phyloP scores from a whole-genome alignment of 1,140 invertebrate genomes.

The Ladona fulva region DNA sequence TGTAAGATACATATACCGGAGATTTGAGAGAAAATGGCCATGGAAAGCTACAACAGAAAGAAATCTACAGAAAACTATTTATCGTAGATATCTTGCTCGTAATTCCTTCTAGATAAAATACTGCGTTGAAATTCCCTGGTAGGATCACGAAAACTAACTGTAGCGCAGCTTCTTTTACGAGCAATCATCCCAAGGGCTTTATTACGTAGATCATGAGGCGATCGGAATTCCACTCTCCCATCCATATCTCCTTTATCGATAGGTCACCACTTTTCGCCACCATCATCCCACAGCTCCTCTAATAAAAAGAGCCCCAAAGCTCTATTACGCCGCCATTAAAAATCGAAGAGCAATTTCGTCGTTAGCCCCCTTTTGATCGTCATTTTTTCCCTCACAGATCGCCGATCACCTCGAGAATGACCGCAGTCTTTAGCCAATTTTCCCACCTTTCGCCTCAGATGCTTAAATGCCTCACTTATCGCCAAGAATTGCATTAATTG shows the following conservation, averaged over 20 bases:
- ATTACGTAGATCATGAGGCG: too few species aligned
- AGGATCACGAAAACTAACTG: too few species aligned
- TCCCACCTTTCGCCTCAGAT: background rate
- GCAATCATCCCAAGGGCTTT: too few species aligned
- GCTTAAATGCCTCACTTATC: background rate
- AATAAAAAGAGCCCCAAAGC: background rate
- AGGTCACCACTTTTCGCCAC: background rate
- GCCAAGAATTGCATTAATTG: conserved; percentile 4
- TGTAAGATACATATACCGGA: too few species aligned
- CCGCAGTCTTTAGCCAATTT: background rate
- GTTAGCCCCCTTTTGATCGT: background rate
- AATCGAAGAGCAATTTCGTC: background rate
- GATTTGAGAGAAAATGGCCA: too few species aligned
- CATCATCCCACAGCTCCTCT: background rate
- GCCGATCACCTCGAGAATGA: background rate
- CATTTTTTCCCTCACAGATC: background rate
- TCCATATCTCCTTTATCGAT: background rate
- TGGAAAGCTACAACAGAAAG: too few species aligned
- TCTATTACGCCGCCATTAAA: background rate
- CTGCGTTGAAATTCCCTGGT: too few species aligned
- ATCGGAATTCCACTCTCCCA: background rate
- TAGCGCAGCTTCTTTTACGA: too few species aligned
- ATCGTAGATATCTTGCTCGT: too few species aligned
- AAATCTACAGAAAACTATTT: too few species aligned
- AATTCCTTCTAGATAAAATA: too few species aligned